phyloP scores from a whole-genome alignment of 1,140 invertebrate species.

The Penaeus indicus region DNA sequence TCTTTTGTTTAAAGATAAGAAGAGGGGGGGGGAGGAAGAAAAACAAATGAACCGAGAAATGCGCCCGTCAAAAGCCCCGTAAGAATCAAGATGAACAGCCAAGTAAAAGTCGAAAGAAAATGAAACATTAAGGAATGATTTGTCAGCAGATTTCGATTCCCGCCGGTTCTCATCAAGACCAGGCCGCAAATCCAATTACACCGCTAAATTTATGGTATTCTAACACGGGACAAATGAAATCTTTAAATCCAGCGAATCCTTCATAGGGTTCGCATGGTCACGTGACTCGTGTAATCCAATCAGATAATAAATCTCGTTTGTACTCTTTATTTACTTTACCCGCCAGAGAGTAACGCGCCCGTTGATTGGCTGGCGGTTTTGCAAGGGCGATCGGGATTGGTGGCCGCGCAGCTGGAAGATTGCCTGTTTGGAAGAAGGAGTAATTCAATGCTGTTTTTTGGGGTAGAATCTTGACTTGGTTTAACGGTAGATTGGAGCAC shows the following conservation, averaged over 20 bases:
- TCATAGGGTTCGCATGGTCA: constrained; percentile 37
- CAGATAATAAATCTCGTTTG: constrained; percentile 65
- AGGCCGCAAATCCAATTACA: constrained; percentile 53
- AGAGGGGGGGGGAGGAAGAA: background rate
- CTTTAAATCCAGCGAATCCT: constrained; percentile 50
- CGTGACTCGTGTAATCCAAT: constrained; percentile 62
- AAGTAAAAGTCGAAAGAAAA: background rate
- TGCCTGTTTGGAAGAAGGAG: constrained; percentile 60
- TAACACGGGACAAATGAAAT: constrained; percentile 60
- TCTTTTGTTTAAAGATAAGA: background rate
- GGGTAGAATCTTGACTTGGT: constrained; percentile 53
- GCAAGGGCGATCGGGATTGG: constrained; percentile 29
- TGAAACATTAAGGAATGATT: background rate
- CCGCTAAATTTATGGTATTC: constrained; percentile 58
- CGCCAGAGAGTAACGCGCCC: constrained; percentile 39
- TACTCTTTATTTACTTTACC: constrained; percentile 62
- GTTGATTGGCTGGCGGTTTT: constrained; percentile 37
- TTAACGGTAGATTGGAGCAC: constrained; percentile 53
- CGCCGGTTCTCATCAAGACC: constrained; percentile 40
- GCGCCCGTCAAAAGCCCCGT: background rate
- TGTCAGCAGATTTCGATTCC: constrained; percentile 26
- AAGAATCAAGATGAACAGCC: background rate
- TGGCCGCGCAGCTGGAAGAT: constrained; percentile 37
- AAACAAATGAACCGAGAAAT: background rate
- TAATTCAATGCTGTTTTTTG: constrained; percentile 53